Percentiles rank a stretch among this genome's conserved stretches.
These are phyloP conservation scores for Caracal caracal DNA, from an alignment of 2,113 vertebrate species.

Conservation along the genomic window DNA sequence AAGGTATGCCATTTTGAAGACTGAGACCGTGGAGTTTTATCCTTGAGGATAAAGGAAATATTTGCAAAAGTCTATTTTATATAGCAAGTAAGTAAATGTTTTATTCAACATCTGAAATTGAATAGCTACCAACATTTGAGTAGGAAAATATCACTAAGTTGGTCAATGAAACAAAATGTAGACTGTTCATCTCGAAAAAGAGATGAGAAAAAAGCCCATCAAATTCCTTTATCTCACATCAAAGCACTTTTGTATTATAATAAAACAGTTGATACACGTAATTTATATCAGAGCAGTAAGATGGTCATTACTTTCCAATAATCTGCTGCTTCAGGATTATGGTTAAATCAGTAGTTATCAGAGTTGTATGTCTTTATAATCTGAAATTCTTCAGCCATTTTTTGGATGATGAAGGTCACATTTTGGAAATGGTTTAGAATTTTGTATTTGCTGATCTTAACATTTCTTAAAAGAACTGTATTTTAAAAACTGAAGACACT, in stretches of 20 bases:
- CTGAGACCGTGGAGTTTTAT: conserved; percentile 59
- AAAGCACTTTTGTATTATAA: not conserved
- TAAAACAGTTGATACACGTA: not conserved
- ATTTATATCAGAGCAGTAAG: conserved; percentile 3
- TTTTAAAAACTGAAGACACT: not conserved
- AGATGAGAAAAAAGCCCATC: not conserved
- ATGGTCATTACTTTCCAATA: not conserved
- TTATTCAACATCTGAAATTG: conserved; percentile 4
- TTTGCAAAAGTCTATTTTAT: conserved; percentile 59
- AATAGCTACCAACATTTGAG: not conserved
- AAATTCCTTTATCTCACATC: not conserved
- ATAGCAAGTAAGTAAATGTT: conserved; percentile 83
- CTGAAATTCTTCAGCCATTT: not conserved
- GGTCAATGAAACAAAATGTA: not conserved
- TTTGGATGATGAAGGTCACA: not conserved
- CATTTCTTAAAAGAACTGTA: not conserved
- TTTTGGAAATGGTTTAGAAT: conserved; percentile 21
- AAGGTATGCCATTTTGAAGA: conserved; percentile 75
- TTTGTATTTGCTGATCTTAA: not conserved
- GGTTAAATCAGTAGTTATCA: conserved; percentile 11
- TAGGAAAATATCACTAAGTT: conserved; percentile 13
- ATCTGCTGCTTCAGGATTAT: conserved; percentile 1
- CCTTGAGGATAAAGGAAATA: conserved; percentile 67
- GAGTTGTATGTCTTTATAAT: not conserved
- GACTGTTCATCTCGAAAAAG: not conserved